Percentiles rank a stretch among this genome's conserved stretches.
These are phyloP conservation scores for Ptilonorhynchus violaceus DNA, from an alignment of 2,113 vertebrate species.

Conservation along the genomic window DNA sequence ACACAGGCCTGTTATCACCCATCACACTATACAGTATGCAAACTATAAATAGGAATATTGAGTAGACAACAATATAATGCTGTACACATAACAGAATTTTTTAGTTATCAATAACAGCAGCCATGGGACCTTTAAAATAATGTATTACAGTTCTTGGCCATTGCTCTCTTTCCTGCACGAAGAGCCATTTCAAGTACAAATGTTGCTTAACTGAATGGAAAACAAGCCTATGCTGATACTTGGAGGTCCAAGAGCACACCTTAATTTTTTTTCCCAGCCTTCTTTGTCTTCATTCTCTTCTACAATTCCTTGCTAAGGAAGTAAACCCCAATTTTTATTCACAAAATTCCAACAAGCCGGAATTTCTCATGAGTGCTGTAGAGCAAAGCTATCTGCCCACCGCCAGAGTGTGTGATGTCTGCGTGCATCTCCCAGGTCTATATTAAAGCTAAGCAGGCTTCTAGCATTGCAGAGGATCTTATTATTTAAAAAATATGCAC, in stretches of 20 bases:
- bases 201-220: background rate
- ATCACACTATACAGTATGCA: background rate
- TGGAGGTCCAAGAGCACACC: background rate
- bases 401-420: accelerated
- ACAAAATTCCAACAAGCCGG: background rate
- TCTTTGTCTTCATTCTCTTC: background rate
- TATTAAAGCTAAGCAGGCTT: background rate
- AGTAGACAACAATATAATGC: background rate
- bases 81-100: background rate
- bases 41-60: background rate
- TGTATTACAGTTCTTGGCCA: background rate
- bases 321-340: background rate
- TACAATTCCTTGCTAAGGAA: background rate
- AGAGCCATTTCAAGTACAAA: background rate
- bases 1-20: background rate
- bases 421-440: background rate
- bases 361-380: background rate
- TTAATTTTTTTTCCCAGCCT: background rate
- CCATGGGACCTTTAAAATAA: background rate
- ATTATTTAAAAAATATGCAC: background rate
- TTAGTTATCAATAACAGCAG: background rate
- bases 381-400: background rate
- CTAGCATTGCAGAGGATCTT: background rate
- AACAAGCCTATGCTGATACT: background rate
- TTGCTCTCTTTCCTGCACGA: background rate